Evolutionary conservation across 2,888 invertebrate species (phyloP), one percentile per base, ranked within the genome.

Genomic region (Dynastes grantii): DNA sequence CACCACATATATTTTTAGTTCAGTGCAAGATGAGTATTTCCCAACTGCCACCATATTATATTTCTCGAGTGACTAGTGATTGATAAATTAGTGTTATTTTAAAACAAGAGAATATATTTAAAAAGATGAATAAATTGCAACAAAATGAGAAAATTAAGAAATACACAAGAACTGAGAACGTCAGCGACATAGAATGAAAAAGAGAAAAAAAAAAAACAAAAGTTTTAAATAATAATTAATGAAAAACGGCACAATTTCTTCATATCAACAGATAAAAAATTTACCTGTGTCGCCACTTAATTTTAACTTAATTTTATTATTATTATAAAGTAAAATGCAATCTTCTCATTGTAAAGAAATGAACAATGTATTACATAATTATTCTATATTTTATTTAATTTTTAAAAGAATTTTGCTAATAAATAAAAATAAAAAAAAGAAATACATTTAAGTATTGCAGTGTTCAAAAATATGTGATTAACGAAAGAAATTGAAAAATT

Each of bases 21-120:
- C 82, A 84, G 85, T 87, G 86, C 85, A 87, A 86, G 84, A 58
- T 58, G 55, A 84, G 85, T 85, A 84, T 86, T 84, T 85, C 84
- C 86, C 87, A 87, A 88, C 88, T 88, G 87, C 88, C 88, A 88
- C 82, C 83, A 85, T 80, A 73, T 80, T 81, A 83, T 82, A 85
- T 83, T 83, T 84, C 83, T 83, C 81, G 83, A 85, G 88, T 87
- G 86, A 86, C 86, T 87, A 88, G 88, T 87, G 87, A 86, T 85
- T 75, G 61, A 58, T 40, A 61, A 75, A 29, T 27, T 85, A 86
- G 86, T 87, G 86, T 87, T 86, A 86, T 84, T 85, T 85, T 83
- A 84, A 83, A 79, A 80, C 80, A 76, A 81, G 67, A 61, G 67
- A 68, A 75, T 51, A 65, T 80, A 76, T 77, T 80, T 77, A 79